Evolutionary conservation across 53 echinoderm and acorn worm species (phyloP).

Genomic region (Glandiceps talaboti): DNA sequence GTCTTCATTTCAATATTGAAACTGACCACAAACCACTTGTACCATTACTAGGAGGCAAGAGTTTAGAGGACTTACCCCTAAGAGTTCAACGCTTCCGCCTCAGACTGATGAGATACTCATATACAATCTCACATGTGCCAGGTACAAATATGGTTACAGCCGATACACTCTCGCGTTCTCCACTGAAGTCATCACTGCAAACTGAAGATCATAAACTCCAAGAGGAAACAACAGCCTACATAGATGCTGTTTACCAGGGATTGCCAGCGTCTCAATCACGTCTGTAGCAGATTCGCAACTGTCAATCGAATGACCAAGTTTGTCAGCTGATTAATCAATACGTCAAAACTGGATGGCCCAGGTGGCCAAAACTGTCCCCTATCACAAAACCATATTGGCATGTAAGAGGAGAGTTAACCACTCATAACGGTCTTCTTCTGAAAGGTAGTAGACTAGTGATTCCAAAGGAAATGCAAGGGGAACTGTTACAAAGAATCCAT

Average conservation of each 20-base stretch:
- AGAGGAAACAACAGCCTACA: slow-evolving; percentile 19
- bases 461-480: slow-evolving; percentile 17
- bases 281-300: slow-evolving; percentile 12
- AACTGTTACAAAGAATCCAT: slow-evolving; percentile 30
- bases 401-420: neutral
- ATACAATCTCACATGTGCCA: slow-evolving; percentile 27
- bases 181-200: neutral
- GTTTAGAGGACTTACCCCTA: slow-evolving; percentile 20
- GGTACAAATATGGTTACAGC: slow-evolving; percentile 25
- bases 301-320: slow-evolving; percentile 23
- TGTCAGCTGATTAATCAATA: slow-evolving; percentile 19
- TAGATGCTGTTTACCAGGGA: slow-evolving; percentile 1
- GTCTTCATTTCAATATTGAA: slow-evolving; percentile 28
- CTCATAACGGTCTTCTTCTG: no score
- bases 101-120: slow-evolving; percentile 25
- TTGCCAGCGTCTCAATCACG: slow-evolving; percentile 28
- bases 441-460: no score
- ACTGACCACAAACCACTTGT: no score
- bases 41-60: slow-evolving; percentile 20
- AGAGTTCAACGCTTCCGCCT: slow-evolving; percentile 42
- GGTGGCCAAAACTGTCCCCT: slow-evolving; percentile 8
- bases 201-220: slow-evolving; percentile 8
- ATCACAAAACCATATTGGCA: neutral
- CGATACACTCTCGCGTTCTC: slow-evolving; percentile 39
- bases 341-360: slow-evolving; percentile 27